Evolutionary conservation across 2,797 vertebrate species (phyloP).

Genomic region (Poecilia velifera): DNA sequence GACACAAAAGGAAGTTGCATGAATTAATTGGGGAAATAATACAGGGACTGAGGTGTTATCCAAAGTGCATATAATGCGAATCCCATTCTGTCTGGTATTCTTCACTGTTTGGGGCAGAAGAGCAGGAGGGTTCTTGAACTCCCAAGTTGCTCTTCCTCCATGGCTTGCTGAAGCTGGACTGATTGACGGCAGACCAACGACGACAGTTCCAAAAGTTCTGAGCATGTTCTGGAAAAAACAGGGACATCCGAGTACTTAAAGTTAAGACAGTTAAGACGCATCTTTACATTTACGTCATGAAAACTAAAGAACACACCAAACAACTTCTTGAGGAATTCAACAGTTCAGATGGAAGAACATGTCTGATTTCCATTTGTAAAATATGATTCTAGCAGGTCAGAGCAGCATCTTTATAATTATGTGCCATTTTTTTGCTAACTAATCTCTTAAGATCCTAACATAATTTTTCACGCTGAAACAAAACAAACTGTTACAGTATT

Average conservation of each 20-base stretch:
- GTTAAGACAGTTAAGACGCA: no score
- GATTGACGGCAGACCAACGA: slow-evolving; percentile 80
- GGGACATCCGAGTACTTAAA: not conserved
- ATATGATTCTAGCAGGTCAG: not conserved
- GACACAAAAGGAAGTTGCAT: slow-evolving; percentile 10
- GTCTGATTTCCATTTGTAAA: not conserved
- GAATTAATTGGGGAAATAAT: not conserved
- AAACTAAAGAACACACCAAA: not conserved
- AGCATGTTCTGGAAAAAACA: slow-evolving; percentile 69
- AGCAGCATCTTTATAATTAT: not conserved
- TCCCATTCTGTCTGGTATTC: slow-evolving; percentile 5
- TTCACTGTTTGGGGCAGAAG: slow-evolving; percentile 63
- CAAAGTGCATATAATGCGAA: slow-evolving; percentile 45
- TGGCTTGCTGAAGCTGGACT: slow-evolving; percentile 64
- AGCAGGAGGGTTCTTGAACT: slow-evolving; percentile 56
- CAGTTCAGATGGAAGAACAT: not conserved
- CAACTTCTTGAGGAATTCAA: not conserved
- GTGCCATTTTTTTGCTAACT: not conserved
- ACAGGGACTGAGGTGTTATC: not conserved
- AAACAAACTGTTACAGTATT: no score
- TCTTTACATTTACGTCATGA: not conserved
- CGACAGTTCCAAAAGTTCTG: slow-evolving; percentile 80
- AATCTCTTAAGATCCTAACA: not conserved
- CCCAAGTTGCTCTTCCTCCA: slow-evolving; percentile 76
- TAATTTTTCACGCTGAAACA: no score